Evolutionary conservation across 1,140 invertebrate species (phyloP), one percentile per base, ranked within the genome.

Genomic region (Pollicipes pollicipes): DNA sequence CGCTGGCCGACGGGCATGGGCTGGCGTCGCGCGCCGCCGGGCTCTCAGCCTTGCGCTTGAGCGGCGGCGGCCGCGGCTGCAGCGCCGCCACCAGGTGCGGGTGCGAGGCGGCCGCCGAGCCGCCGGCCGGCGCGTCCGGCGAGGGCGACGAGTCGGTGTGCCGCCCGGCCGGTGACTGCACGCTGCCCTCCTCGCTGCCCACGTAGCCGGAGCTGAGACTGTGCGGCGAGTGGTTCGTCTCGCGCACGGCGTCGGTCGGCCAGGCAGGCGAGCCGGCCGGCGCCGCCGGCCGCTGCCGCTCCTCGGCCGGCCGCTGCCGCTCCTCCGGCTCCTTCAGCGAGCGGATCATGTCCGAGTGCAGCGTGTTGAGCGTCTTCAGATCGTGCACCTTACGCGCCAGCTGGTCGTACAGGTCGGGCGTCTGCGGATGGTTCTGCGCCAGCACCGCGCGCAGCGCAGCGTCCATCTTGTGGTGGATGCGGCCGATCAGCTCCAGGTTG

Each of bases 371-470:
- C 0, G 95, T 97, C 73, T 94, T 84, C 74, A 98, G 83, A 81
- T 98, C 95, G 0, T 94, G 93, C 71, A 97, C 90, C 76, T 95
- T 97, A 79, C 93, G 93, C 80, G 96, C 86, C 73, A 97, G 79
- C 78, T 96, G 92, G 68, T 87, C 84, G 70, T 93, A 84, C 70
- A 97, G 88, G 69, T 88, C 87, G 86, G 88, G 77, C 73, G 82
- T 79, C 32, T 84, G 80, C 30, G 79, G 79, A 80, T 95, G 91
- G 78, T 91, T 93, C 77, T 91, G 75, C 21, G 77, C 76, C 63
- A 97, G 84, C 27, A 95, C 87, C n/a, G 88, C 88, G 77, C 95
- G 90, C 35, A 97, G 82, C 68, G 90, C 88, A 71, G 87, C 84
- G 76, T 90, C 91, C 75, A 97, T 80, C 75, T 91, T 91, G 75